These are phyloP conservation scores for Agelaius phoeniceus DNA, from an alignment of 2,113 vertebrate species.

Conservation along the genomic window DNA sequence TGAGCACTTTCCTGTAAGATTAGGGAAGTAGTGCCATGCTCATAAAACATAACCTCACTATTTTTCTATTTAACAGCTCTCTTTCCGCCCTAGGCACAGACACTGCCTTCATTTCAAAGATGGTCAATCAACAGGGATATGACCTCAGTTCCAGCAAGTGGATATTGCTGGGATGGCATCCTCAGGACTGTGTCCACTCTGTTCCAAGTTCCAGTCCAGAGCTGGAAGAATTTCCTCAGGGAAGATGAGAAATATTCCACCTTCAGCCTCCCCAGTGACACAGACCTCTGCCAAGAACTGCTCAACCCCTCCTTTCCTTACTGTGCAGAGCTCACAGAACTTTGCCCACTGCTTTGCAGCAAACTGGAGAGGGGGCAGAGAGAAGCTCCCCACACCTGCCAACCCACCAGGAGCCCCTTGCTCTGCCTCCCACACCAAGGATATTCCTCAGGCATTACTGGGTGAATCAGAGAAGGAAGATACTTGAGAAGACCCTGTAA, in stretches of 20 bases:
- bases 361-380: accelerated
- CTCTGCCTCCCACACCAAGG: neutral
- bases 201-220: neutral
- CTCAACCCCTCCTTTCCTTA: neutral
- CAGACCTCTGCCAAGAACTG: neutral
- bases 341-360: neutral
- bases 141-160: neutral
- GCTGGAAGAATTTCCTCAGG: neutral
- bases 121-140: neutral
- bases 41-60: neutral
- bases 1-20: neutral
- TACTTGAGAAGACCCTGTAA: neutral
- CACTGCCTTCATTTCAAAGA: neutral
- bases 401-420: neutral
- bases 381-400: neutral
- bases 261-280: neutral
- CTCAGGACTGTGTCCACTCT: neutral
- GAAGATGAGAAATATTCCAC: neutral
- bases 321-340: neutral
- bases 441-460: neutral
- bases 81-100: neutral
- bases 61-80: neutral
- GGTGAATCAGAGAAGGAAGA: neutral
- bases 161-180: neutral
- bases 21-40: neutral